phyloP scores from a whole-genome alignment of 2,113 vertebrate species.

The Ceuthmochares aereus region DNA sequence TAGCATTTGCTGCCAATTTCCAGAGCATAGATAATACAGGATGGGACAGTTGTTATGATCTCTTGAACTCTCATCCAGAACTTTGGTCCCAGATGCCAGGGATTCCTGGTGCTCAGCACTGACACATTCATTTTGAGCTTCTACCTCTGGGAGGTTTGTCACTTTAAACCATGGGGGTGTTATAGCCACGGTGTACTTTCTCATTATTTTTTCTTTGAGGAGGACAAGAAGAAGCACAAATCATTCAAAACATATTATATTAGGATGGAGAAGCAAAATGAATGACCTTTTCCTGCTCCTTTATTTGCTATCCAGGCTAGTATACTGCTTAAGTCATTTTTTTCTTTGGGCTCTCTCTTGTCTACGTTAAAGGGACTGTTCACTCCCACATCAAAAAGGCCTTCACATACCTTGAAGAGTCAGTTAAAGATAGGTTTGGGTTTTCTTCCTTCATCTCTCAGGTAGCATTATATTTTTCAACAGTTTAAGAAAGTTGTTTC shows the following conservation, averaged over 20 bases:
- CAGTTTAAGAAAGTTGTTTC: background rate
- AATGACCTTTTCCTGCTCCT: background rate
- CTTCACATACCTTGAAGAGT: background rate
- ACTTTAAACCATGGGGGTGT: background rate
- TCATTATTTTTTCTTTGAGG: background rate
- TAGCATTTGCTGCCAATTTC: constrained; percentile 49
- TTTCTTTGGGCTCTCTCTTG: background rate
- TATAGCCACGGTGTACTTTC: background rate
- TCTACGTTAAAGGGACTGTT: background rate
- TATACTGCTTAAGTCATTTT: background rate
- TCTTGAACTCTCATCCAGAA: background rate
- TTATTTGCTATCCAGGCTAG: background rate
- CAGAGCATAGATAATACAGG: constrained; percentile 27
- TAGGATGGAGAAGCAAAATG: background rate
- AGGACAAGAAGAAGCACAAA: background rate
- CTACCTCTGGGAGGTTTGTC: background rate
- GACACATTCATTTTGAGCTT: background rate
- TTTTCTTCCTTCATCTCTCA: background rate
- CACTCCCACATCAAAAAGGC: background rate
- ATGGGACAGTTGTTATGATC: background rate
- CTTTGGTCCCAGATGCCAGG: background rate
- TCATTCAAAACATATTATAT: background rate
- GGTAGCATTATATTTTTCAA: background rate
- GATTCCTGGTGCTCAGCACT: constrained; percentile 16
- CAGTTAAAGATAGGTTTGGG: background rate